phyloP scores from a whole-genome alignment of 2,888 invertebrate species.

The Agrochola macilenta region DNA sequence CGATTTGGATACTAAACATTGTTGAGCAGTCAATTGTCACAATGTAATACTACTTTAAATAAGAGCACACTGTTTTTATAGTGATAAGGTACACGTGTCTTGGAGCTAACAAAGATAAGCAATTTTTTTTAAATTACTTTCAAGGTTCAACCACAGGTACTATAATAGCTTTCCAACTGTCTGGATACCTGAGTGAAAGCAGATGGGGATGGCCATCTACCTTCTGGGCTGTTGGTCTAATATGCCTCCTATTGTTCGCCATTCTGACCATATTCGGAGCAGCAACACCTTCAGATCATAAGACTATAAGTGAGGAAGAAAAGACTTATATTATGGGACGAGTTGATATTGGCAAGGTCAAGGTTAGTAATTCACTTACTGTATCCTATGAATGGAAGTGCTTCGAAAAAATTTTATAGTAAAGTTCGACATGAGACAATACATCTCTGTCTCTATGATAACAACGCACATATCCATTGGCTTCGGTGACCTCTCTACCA shows the following conservation, averaged over 20 bases:
- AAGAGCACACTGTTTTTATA: not conserved
- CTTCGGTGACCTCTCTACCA: not conserved
- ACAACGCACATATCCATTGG: not conserved
- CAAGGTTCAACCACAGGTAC: constrained; percentile 92
- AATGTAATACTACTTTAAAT: not conserved
- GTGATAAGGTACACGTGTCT: constrained; percentile 9
- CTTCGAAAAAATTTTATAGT: not conserved
- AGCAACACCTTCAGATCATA: constrained; percentile 85
- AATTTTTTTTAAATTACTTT: constrained; percentile 4
- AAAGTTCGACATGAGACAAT: not conserved
- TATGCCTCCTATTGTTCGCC: constrained; percentile 87
- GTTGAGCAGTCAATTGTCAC: not conserved
- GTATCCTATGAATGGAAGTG: not conserved
- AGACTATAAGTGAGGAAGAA: constrained; percentile 85
- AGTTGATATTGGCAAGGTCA: constrained; percentile 59
- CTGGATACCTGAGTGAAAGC: constrained; percentile 91
- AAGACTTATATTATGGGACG: constrained; percentile 83
- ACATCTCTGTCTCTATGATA: not conserved
- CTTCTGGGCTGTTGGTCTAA: constrained; percentile 91
- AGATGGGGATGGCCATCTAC: constrained; percentile 92
- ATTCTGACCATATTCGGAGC: constrained; percentile 85
- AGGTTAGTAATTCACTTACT: not conserved
- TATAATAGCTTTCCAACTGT: constrained; percentile 91
- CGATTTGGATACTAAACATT: not conserved
- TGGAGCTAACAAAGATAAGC: not conserved